Conservation (phyloP, 2,888 invertebrate genomes). For the Heliconius aoede region DNA sequence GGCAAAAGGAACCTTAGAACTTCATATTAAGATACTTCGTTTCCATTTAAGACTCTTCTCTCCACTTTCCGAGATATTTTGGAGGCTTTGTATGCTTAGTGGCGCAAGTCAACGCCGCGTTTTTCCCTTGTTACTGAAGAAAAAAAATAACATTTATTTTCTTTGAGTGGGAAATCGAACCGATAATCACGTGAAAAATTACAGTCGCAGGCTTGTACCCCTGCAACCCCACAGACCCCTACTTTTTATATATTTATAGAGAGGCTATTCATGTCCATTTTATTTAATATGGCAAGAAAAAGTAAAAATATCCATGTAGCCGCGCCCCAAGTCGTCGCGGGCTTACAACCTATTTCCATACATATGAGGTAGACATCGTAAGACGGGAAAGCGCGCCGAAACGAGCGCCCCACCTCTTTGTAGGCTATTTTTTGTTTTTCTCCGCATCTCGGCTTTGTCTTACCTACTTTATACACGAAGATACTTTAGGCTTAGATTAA, state of each 20-base stretch:
- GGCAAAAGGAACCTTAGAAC: not conserved
- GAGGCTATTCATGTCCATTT: no score
- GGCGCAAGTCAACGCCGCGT: no score
- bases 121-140: no score
- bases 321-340: slow-evolving; percentile 48
- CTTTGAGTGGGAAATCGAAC: no score
- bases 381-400: slow-evolving; percentile 53
- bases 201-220: no score
- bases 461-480: slow-evolving; percentile 42
- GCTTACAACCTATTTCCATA: slow-evolving; percentile 74
- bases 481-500: slow-evolving; percentile 46
- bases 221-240: no score
- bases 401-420: slow-evolving; percentile 53
- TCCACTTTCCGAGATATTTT: not conserved
- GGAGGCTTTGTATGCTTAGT: not conserved
- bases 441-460: slow-evolving; percentile 48
- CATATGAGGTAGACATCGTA: slow-evolving; percentile 73
- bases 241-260: no score
- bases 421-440: slow-evolving; percentile 53
- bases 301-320: slow-evolving; percentile 29
- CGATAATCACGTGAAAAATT: no score
- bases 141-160: no score
- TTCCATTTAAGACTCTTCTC: no score
- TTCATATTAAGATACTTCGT: no score
- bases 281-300: not conserved